Base-by-base conservation (phyloP, 2,888 invertebrate species). In the Xanthia icteritia region DNA sequence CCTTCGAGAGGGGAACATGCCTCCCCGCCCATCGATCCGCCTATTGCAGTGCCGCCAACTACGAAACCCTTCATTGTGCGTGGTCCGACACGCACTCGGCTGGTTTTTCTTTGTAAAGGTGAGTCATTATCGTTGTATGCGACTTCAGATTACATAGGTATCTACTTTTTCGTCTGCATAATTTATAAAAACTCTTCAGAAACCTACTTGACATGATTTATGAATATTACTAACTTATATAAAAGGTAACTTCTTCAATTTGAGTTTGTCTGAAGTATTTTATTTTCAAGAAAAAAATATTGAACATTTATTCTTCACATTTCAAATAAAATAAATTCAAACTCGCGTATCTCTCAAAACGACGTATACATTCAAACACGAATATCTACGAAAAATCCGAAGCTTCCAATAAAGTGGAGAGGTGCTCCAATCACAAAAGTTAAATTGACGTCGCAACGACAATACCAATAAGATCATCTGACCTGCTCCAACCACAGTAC, bases 381-480 rank as follows among this genome's bases (percentile, higher is more conserved):
- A 84, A 71, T 73, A 48, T 65, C 17, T 48, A 54, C 54, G 51
- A 71, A 45, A 82, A 70, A 73, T 66, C n/a, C 15, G 42, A 42
- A 64, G 72, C 54, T 73, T 76, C 63, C 73, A 79, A 83, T 79
- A 69, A 76, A 75, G 65, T 66, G 39, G 64, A 80, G 75, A 72
- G 76, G 73, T 77, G 63, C 77, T 82, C 63, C 80, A 82, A 86
- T 82, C 73, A 79, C 72, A 84, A 80, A 87, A 84, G 85, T 82
- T 79, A 81, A 79, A 84, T 84, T 82, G 87, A 72, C 76, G 60
- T 74, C 78, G 23, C 70, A 58, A 56, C 65, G 77, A 74, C 84
- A 71, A 77, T 54, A 64, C 36, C 81, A 78, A 82, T 83, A 85
- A 73, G 64, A 76, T 45, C 73, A 80, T 63, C 54, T 39, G 60